Evolutionary conservation across 2,113 vertebrate genomes (phyloP).

Genomic region (Anarhynchus alexandrinus): DNA sequence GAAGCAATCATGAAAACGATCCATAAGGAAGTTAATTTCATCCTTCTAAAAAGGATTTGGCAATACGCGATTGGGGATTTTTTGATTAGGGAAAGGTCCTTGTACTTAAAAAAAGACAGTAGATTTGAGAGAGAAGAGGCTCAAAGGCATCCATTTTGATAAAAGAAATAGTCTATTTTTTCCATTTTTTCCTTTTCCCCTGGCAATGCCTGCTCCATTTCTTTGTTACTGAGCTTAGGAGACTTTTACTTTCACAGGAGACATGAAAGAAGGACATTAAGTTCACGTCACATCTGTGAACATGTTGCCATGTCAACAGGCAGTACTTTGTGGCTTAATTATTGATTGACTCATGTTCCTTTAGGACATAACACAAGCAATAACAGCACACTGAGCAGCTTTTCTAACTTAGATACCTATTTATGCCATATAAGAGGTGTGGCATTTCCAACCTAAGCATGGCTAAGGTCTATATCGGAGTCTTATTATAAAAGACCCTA

Average conservation of each 20-base stretch:
- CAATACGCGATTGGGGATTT: slow-evolving; percentile 7
- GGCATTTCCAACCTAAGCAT: slow-evolving; percentile 1
- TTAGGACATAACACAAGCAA: slow-evolving; percentile 68
- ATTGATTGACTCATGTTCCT: slow-evolving; percentile 74
- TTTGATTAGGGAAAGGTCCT: slow-evolving; percentile 1
- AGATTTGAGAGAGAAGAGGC: not conserved
- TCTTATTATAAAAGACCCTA: not conserved
- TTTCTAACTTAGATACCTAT: slow-evolving; percentile 43
- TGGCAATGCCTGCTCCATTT: not conserved
- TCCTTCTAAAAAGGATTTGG: slow-evolving; percentile 3
- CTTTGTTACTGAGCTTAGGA: slow-evolving; percentile 27
- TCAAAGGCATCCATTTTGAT: not conserved
- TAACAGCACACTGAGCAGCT: slow-evolving; percentile 55
- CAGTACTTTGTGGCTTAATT: slow-evolving; percentile 70
- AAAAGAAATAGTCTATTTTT: not conserved
- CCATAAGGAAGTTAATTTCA: slow-evolving; percentile 30
- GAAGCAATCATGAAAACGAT: slow-evolving; percentile 29
- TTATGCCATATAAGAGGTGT: slow-evolving; percentile 21
- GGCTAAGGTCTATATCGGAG: not conserved
- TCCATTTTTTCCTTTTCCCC: not conserved
- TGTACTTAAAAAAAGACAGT: not conserved
- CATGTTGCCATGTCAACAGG: slow-evolving; percentile 66
- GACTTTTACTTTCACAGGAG: slow-evolving; percentile 54
- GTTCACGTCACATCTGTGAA: slow-evolving; percentile 62
- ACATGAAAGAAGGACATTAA: slow-evolving; percentile 63